Evolutionary conservation across 1,140 invertebrate genomes (phyloP).

Genomic region (Pseudachorutes palmiensis): DNA sequence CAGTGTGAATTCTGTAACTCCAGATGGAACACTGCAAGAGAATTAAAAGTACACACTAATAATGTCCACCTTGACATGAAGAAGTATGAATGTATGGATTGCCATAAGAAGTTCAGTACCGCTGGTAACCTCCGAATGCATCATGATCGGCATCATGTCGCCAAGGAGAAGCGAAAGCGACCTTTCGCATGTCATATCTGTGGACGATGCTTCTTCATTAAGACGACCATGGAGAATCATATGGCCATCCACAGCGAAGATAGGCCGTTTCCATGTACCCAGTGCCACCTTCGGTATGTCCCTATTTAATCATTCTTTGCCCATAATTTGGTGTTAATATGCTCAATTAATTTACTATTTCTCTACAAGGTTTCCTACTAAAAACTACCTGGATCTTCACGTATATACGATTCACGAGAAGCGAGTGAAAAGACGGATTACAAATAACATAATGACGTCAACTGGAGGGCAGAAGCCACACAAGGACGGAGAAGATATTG

Average conservation of each 20-base stretch:
- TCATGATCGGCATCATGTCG: not conserved
- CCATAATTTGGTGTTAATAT: not conserved
- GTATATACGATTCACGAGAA: not conserved
- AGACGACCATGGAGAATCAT: not conserved
- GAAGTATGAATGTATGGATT: constrained; percentile 1
- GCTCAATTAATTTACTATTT: not conserved
- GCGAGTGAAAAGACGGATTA: not conserved
- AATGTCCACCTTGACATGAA: not conserved
- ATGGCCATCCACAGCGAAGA: not conserved
- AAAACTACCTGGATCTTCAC: constrained; percentile 3
- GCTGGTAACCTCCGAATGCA: not conserved
- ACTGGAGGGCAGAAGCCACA: not conserved
- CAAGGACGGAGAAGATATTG: not conserved
- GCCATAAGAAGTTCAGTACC: not conserved
- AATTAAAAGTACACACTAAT: not conserved
- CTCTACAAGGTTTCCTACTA: not conserved
- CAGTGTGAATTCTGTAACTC: not conserved
- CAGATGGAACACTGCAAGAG: not conserved
- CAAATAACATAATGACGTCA: not conserved
- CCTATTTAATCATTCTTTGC: not conserved
- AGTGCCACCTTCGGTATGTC: not conserved
- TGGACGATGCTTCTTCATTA: not conserved
- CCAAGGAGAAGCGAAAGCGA: not conserved
- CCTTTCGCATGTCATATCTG: not conserved
- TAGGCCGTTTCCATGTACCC: not conserved